Evolutionary conservation across 2,797 vertebrate genomes (phyloP).

Genomic region (Sebastes elongatus): DNA sequence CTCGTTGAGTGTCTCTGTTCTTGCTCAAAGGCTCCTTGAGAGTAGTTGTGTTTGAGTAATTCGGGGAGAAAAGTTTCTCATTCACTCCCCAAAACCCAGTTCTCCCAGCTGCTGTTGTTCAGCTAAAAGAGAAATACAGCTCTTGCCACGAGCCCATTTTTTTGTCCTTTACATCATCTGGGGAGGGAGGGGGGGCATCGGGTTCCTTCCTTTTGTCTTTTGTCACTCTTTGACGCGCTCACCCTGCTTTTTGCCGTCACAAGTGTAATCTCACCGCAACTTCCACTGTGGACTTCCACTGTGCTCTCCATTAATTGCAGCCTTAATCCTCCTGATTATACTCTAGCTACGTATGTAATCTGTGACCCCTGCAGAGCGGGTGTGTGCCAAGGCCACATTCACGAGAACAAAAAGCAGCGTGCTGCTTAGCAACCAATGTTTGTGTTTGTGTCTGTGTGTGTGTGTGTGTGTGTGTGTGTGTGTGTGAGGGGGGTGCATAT

Average conservation of each 20-base stretch:
- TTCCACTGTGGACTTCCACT: neutral
- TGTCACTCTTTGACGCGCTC: neutral
- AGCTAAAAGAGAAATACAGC: neutral
- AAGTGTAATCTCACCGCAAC: neutral
- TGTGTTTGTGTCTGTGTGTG: neutral
- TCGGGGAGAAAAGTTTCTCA: neutral
- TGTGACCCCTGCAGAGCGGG: conserved; percentile 10
- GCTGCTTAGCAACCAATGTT: conserved; percentile 58
- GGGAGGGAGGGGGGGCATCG: neutral
- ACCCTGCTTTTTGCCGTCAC: neutral
- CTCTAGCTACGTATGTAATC: conserved; percentile 16
- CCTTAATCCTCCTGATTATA: conserved; percentile 31
- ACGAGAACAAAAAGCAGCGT: conserved; percentile 25
- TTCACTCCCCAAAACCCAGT: neutral
- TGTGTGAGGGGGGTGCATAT: neutral
- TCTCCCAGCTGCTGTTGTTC: neutral
- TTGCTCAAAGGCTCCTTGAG: neutral
- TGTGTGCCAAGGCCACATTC: conserved; percentile 33
- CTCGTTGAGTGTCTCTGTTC: neutral
- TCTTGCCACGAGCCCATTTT: neutral
- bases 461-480: neutral
- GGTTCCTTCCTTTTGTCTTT: neutral
- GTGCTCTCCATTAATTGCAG: conserved; percentile 22
- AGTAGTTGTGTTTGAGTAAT: neutral
- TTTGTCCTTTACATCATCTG: neutral